These are phyloP conservation scores for Tolmerus cingulatus DNA, from an alignment of 2,888 invertebrate genomes.

Conservation along the genomic window DNA sequence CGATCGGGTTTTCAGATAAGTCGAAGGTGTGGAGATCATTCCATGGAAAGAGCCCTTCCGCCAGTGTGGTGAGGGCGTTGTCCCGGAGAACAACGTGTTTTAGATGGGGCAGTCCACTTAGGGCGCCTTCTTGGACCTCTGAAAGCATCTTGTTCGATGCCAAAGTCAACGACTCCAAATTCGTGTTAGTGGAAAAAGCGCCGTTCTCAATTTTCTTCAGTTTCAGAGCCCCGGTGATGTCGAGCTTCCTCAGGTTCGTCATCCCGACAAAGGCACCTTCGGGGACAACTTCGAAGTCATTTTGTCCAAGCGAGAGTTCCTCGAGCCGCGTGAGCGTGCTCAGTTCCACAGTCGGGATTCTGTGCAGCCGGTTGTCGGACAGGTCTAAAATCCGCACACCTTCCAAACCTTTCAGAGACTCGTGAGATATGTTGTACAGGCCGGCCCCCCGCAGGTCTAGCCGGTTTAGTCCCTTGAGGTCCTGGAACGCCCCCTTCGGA, in stretches of 20 bases:
- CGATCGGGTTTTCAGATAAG: constrained; percentile 82
- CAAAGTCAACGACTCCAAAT: constrained; percentile 78
- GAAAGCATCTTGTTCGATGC: constrained; percentile 80
- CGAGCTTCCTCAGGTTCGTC: constrained; percentile 77
- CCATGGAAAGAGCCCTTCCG: constrained; percentile 83
- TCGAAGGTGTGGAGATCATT: constrained; percentile 78
- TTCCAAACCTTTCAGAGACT: constrained; percentile 78
- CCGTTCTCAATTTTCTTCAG: constrained; percentile 78
- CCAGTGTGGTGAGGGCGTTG: constrained; percentile 77
- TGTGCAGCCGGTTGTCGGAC: constrained; percentile 78
- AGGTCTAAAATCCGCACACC: constrained; percentile 80
- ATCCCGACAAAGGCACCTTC: constrained; percentile 81
- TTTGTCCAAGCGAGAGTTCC: constrained; percentile 83
- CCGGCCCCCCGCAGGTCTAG: constrained; percentile 84
- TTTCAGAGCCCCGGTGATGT: constrained; percentile 80
- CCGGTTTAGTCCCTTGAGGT: constrained; percentile 76
- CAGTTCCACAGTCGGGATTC: constrained; percentile 79
- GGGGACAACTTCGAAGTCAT: constrained; percentile 76
- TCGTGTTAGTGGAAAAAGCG: constrained; percentile 81
- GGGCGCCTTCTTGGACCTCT: constrained; percentile 77
- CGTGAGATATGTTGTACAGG: constrained; percentile 78
- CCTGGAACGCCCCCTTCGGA: constrained; percentile 80
- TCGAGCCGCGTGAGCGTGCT: constrained; percentile 77
- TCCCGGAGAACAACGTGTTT: constrained; percentile 79
- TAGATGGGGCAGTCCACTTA: constrained; percentile 81